phyloP scores from a whole-genome alignment of 2,797 vertebrate species.

The Vespertilio murinus region DNA sequence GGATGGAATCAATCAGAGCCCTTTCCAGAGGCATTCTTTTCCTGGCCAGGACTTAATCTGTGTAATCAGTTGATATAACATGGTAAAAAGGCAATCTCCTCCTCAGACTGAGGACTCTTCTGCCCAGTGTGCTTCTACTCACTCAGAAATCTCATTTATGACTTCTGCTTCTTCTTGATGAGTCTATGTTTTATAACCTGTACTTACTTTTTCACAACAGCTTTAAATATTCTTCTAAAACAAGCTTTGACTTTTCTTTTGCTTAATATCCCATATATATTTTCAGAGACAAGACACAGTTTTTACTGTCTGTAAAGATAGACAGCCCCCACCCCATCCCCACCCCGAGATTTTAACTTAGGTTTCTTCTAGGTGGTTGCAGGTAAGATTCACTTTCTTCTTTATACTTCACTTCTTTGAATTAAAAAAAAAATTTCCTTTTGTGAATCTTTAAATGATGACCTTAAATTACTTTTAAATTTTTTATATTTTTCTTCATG shows the following conservation, averaged over 20 bases:
- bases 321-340: fast-evolving
- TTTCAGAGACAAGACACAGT: not conserved
- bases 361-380: not conserved
- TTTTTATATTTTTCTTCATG: constrained; percentile 22
- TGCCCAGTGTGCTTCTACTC: not conserved
- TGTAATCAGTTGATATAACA: not conserved
- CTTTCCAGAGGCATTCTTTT: not conserved
- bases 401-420: not conserved
- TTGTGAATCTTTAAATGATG: not conserved
- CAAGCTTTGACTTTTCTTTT: not conserved
- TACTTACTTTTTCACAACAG: not conserved
- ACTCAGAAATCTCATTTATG: not conserved
- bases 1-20: not conserved
- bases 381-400: not conserved
- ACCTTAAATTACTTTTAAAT: constrained; percentile 13
- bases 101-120: not conserved
- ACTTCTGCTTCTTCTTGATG: not conserved
- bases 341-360: not conserved
- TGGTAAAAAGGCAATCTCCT: not conserved
- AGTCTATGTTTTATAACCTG: not conserved
- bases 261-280: not conserved
- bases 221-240: constrained; percentile 12
- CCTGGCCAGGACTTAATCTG: not conserved
- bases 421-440: not conserved
- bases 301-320: not conserved